Evolutionary conservation across 1,140 invertebrate genomes (phyloP).

Genomic region (Drosophila setifemur): DNA sequence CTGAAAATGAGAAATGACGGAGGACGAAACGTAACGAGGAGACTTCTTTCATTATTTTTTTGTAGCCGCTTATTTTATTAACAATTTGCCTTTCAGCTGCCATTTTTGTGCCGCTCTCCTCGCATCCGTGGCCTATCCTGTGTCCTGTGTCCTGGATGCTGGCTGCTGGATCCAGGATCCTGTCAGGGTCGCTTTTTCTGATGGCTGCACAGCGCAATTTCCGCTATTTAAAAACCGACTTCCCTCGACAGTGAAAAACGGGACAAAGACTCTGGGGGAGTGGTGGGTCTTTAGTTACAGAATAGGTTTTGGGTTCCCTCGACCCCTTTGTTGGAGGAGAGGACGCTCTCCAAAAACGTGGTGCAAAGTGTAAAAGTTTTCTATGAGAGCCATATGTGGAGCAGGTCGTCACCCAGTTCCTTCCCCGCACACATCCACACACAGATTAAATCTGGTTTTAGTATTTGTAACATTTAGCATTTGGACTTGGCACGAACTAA

Average conservation of each 20-base stretch:
- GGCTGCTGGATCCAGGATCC: conserved; percentile 10
- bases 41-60: background rate
- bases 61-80: conserved; percentile 60
- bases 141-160: conserved; percentile 6
- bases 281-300: conserved; percentile 31
- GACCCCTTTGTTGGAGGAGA: conserved; percentile 18
- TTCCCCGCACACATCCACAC: background rate
- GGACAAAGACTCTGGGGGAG: background rate
- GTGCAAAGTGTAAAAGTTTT: conserved; percentile 32
- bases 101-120: conserved; percentile 15
- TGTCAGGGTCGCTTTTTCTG: conserved; percentile 62
- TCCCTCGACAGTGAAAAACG: conserved; percentile 24
- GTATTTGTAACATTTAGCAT: conserved; percentile 43
- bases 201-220: conserved; percentile 76
- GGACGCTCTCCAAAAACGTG: conserved; percentile 7
- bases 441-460: conserved; percentile 36
- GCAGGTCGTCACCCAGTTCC: conserved; percentile 19
- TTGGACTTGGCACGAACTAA: conserved; percentile 34
- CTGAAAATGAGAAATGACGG: conserved; percentile 20
- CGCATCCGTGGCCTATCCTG: conserved; percentile 25
- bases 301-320: conserved; percentile 15
- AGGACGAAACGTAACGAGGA: background rate
- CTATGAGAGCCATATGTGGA: conserved; percentile 17
- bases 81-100: conserved; percentile 56
- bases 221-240: conserved; percentile 78